Conservation (phyloP, 2,888 invertebrate species). For the Campoplex capitator region DNA sequence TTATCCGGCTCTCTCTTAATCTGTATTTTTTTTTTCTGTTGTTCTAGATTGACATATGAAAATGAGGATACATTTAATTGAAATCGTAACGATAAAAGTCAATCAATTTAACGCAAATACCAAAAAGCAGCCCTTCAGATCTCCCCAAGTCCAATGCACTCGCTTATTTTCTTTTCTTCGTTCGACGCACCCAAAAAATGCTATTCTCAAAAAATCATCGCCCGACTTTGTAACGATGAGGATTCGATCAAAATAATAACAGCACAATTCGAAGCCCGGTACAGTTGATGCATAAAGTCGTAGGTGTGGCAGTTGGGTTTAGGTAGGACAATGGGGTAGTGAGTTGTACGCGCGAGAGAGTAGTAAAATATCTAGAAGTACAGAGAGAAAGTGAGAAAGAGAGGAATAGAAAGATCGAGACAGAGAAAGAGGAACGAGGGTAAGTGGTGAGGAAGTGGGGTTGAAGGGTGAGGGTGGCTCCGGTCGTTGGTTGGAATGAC, state of each 20-base stretch:
- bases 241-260: neutral
- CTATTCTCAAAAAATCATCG: neutral
- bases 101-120: neutral
- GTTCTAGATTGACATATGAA: slow-evolving; percentile 36
- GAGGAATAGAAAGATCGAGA: slow-evolving; percentile 43
- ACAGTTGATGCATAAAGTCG: slow-evolving; percentile 26
- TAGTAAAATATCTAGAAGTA: slow-evolving; percentile 20
- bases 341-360: slow-evolving; percentile 51
- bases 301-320: slow-evolving; percentile 62
- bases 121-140: neutral
- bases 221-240: neutral
- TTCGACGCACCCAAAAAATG: too few species aligned
- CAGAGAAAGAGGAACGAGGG: slow-evolving; percentile 42
- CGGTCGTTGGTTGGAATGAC: slow-evolving; percentile 82
- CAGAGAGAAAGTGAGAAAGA: slow-evolving; percentile 46
- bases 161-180: neutral
- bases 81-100: neutral
- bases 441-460: slow-evolving; percentile 63
- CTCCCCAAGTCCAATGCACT: neutral
- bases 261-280: slow-evolving; percentile 12
- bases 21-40: neutral
- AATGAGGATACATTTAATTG: neutral
- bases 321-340: slow-evolving; percentile 41
- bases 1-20: slow-evolving; percentile 16
- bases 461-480: slow-evolving; percentile 68